Conservation (phyloP, 2,113 vertebrate species). For the Nettapus auritus region DNA sequence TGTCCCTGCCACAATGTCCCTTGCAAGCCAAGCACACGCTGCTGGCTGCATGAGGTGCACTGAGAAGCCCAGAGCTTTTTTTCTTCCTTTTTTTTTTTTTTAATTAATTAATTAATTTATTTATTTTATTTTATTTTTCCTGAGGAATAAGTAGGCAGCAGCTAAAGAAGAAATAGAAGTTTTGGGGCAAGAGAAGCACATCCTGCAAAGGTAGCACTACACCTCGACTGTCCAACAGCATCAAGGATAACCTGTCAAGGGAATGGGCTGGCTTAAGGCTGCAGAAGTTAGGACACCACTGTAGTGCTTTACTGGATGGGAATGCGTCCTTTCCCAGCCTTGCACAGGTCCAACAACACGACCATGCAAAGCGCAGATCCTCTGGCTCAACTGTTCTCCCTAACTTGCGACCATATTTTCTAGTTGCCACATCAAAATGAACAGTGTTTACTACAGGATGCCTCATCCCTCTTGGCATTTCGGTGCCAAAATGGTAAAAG, state of each 20-base stretch:
- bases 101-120: too few species aligned
- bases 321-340: not conserved
- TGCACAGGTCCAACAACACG: not conserved
- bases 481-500: conserved; percentile 22
- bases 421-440: conserved; percentile 3
- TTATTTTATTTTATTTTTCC: not conserved
- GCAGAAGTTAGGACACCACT: not conserved
- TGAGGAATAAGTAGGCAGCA: not conserved
- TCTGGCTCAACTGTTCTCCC: not conserved
- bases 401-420: not conserved
- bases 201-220: not conserved
- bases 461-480: conserved; percentile 27
- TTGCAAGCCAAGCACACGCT: not conserved
- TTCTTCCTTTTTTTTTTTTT: not conserved
- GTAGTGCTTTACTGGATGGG: not conserved
- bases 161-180: not conserved
- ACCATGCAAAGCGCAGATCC: not conserved
- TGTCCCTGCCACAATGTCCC: not conserved
- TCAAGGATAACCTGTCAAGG: not conserved
- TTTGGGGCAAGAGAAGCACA: not conserved
- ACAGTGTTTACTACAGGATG: conserved; percentile 13
- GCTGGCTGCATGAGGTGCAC: not conserved
- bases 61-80: not conserved
- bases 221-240: not conserved
- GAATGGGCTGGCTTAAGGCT: not conserved